Conservation (phyloP, 2,797 vertebrate genomes). For the Poeciliopsis paucimaculata region DNA sequence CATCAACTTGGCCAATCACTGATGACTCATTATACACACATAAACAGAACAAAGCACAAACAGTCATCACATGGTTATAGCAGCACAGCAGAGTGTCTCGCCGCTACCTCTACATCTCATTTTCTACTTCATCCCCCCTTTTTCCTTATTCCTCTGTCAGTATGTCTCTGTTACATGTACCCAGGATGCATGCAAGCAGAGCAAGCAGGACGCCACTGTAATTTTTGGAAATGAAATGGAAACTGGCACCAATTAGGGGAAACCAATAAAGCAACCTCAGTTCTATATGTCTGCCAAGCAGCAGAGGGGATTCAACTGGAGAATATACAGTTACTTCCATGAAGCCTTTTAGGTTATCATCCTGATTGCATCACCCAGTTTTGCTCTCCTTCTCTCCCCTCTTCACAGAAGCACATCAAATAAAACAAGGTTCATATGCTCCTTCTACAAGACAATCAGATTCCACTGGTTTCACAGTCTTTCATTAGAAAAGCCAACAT, state of each 20-base stretch:
- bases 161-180: constrained; percentile 15
- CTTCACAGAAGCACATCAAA: constrained; percentile 13
- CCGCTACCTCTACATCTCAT: constrained; percentile 27
- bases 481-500: constrained; percentile 49
- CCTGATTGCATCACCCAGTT: constrained; percentile 69
- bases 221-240: constrained; percentile 82
- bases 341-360: constrained; percentile 67
- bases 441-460: constrained; percentile 22
- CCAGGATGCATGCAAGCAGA: constrained; percentile 37
- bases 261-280: constrained; percentile 80
- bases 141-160: constrained; percentile 10
- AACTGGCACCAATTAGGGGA: constrained; percentile 82
- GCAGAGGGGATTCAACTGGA: constrained; percentile 59
- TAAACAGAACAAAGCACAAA: constrained; percentile 78
- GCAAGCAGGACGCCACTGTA: constrained; percentile 63
- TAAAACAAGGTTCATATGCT: constrained; percentile 22
- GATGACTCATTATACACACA: constrained; percentile 79
- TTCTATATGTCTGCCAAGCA: constrained; percentile 70
- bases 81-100: constrained; percentile 45
- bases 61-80: constrained; percentile 66
- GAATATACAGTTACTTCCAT: constrained; percentile 64
- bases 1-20: constrained; percentile 77
- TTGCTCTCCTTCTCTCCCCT: constrained; percentile 11
- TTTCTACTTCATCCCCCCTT: neutral
- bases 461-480: constrained; percentile 17